Conservation (phyloP, 2,797 vertebrate genomes). For the Neoniphon sammara region DNA sequence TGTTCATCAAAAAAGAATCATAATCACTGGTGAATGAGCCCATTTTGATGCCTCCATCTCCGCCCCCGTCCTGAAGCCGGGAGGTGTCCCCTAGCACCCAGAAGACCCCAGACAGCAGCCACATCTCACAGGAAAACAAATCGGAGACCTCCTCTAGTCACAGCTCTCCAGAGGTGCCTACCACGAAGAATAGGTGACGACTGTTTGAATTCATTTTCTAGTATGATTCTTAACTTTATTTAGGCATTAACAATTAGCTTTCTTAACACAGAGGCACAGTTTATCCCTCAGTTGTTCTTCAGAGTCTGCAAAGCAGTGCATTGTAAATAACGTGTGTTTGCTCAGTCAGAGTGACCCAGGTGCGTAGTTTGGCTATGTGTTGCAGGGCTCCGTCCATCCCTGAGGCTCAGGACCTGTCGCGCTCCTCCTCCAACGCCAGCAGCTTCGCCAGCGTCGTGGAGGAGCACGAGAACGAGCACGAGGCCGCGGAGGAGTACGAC, state of each 20-base stretch:
- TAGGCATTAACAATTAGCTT: background rate
- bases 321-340: constrained; percentile 8
- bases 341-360: constrained; percentile 70
- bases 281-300: background rate
- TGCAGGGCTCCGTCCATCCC: constrained; percentile 86
- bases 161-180: constrained; percentile 93
- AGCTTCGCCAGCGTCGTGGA: constrained; percentile 95
- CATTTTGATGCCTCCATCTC: constrained; percentile 22
- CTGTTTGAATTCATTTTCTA: background rate
- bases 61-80: constrained; percentile 75
- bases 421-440: constrained; percentile 95
- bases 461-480: constrained; percentile 81
- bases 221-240: background rate
- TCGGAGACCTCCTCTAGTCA: constrained; percentile 92
- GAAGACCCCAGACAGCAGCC: constrained; percentile 86
- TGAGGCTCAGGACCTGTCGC: constrained; percentile 90
- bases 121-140: constrained; percentile 87
- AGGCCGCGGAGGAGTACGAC: constrained; percentile 88
- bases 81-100: constrained; percentile 89
- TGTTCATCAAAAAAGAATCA: background rate
- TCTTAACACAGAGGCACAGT: background rate
- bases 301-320: background rate
- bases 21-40: background rate
- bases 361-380: constrained; percentile 80
- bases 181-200: constrained; percentile 88